Conservation (phyloP, 2,888 invertebrate genomes). For the Drosophila austrosaltans region DNA sequence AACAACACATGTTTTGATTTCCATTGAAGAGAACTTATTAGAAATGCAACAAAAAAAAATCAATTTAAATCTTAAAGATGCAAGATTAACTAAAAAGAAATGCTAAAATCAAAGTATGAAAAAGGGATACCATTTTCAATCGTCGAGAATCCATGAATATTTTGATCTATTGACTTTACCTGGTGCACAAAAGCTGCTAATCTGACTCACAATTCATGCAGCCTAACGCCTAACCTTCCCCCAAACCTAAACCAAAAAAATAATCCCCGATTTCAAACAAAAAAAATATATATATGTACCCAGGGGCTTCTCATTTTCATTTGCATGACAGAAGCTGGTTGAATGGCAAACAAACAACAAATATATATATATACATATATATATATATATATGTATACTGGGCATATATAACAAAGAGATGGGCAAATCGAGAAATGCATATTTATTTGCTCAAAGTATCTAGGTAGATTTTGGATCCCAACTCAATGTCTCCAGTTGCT, state of each 20-base stretch:
- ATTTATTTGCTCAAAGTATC: conserved; percentile 76
- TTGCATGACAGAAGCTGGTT: conserved; percentile 54
- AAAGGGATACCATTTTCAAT: neutral
- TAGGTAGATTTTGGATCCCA: conserved; percentile 30
- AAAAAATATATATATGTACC: neutral
- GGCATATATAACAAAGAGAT: conserved; percentile 23
- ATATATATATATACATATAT: neutral
- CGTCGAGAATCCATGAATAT: conserved; percentile 45
- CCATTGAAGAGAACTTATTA: too few relatives aligned
- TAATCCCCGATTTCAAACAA: conserved; percentile 11
- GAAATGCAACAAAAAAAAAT: too few relatives aligned
- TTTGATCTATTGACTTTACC: conserved; percentile 33
- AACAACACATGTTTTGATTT: too few relatives aligned
- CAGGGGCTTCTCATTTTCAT: conserved; percentile 62
- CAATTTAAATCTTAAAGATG: too few relatives aligned
- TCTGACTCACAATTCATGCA: neutral
- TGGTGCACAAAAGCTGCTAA: conserved; percentile 15
- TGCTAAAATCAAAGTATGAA: neutral
- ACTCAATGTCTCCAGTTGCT: conserved; percentile 33
- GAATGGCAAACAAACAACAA: conserved; percentile 36
- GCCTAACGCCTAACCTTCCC: neutral
- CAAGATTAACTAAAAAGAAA: neutral
- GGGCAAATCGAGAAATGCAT: conserved; percentile 64
- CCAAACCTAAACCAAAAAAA: neutral
- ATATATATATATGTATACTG: neutral